Evolutionary conservation across 2,797 vertebrate species (phyloP), one percentile per base, ranked within the genome.

Genomic region (Lepilemur septentrionalis): DNA sequence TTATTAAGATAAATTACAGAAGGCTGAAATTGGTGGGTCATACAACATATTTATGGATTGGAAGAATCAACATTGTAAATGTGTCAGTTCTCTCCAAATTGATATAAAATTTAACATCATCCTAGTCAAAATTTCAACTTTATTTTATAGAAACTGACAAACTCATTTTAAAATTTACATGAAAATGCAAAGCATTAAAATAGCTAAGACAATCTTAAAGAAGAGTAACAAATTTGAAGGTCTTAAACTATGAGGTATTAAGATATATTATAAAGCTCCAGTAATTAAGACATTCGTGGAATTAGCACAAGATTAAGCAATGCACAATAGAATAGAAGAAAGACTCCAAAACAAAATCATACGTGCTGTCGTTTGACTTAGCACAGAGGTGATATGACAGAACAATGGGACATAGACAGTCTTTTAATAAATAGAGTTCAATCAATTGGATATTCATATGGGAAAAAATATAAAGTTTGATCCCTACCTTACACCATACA

Each of bases 71-170:
- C 72, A 89, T 61, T 14, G 25, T 43, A 78, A 84, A 87, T 9
- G 2, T 35, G 22, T 79, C 65, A 80, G 35, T 92, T 83, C 23
- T 92, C 46, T 59, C 23, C 32, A 57, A 80, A 75, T 35, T 92
- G 48, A 90, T 50, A 76, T 59, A 72, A 87, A 93, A 75, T 95
- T 89, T 72, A 97, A 52, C n/a, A 9, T 9, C 15, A 46, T 70
- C 30, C 30, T 69, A 84, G 79, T 89, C 59, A 97, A 96, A 93
- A 81, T 55, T 55, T 95, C 38, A 89, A 43, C 23, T 87, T 83
- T 13, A 75, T 55, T 90, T 89, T 90, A 11, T 73, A 70, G 55
- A 89, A 52, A 88, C 30, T 86, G 38, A 94, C 55, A 97, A 89
- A 41, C 30, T 94, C 32, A 65, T 70, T 72, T 14, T 83, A 92